Conservation (phyloP, 1,140 invertebrate genomes). For the Polypedilum pembai region DNA sequence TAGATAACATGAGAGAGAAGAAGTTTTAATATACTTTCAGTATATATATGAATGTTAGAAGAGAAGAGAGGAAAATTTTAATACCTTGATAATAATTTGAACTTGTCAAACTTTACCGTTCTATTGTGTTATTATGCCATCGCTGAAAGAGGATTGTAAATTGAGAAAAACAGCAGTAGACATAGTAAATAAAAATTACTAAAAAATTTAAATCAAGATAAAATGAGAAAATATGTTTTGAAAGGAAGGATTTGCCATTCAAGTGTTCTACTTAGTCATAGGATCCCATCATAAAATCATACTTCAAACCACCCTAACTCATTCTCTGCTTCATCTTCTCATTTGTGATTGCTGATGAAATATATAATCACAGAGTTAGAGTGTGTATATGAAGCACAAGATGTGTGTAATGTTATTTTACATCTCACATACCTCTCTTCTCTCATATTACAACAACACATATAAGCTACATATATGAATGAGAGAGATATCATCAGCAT, state of each 20-base stretch:
- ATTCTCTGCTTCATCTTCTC: neutral
- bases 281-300: neutral
- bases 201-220: too few relatives aligned
- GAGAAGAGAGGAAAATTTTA: neutral
- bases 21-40: too few relatives aligned
- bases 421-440: neutral
- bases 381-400: neutral
- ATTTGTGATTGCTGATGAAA: neutral
- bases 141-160: too few relatives aligned
- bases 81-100: conserved; percentile 28
- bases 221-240: neutral
- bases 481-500: conserved; percentile 12
- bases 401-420: conserved; percentile 19
- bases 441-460: neutral
- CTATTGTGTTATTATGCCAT: neutral
- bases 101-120: conserved; percentile 26
- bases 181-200: too few relatives aligned
- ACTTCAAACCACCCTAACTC: neutral
- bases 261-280: neutral
- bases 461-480: neutral
- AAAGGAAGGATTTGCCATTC: neutral
- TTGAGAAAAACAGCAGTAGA: too few relatives aligned
- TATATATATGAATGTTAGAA: neutral
- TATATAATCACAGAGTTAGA: neutral
- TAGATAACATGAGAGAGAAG: too few relatives aligned